Base-by-base conservation (phyloP, 2,888 invertebrate genomes). In the Hydraecia micacea region DNA sequence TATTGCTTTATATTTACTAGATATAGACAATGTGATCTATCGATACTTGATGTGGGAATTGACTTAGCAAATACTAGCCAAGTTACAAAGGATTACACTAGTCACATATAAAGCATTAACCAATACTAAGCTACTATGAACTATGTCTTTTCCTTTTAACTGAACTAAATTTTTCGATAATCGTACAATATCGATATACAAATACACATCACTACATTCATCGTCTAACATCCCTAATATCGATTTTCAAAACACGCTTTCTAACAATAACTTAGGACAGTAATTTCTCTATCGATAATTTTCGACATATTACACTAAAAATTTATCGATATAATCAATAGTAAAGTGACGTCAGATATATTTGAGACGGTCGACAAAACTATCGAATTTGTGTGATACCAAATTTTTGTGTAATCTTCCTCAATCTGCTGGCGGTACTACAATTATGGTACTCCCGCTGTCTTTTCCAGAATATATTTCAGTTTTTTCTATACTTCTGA, bases 351-450 rank as follows among this genome's bases (percentile, higher is more conserved):
- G 49, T 49, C 70, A n/a, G 25, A 72, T 21, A 32, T 39, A 62
- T 66, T 68, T 18, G 73, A 25, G 73, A 79, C 28, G 60, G 9
- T 81, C 77, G n/a, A 69, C 55, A 49, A 62, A 75, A 73, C 63
- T 86, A 86, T 79, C 67, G 79, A 83, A 60, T 62, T 74, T 72
- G 49, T 83, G 49, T 79, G 65, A 68, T 28, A 72, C 73, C 73
- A 79, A 70, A 46, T 25, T 25, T 4, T 78, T 49, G 46, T 65
- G 21, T 63, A 8, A 36, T 39, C 18, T 42, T 80, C 60, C 85
- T 96, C 96, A 97, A 91, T 96, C 96, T 0, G 96, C 95, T 6
- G 96, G 96, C 9, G 96, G 96, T 8, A 97, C 94, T 0, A 96
- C 91, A 8, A 97, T 96, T 2, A 97, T 96, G 0, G 97, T 97